Base-by-base conservation (phyloP, 2,113 vertebrate genomes). In the Tachysurus fulvidraco region DNA sequence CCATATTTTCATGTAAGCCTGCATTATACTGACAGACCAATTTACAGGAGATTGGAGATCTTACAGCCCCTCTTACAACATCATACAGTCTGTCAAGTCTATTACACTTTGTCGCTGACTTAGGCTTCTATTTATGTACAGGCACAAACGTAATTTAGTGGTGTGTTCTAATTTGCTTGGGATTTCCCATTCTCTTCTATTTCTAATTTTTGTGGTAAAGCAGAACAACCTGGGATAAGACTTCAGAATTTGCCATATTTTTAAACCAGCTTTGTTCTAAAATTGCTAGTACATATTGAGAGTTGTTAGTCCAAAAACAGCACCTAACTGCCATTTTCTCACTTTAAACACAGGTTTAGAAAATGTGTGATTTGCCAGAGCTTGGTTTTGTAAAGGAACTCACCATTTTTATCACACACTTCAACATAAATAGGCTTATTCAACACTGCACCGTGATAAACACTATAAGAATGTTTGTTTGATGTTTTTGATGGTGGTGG, bases 261-360 rank as follows among this genome's bases (percentile, higher is more conserved):
- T 55, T 4, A 57, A 78, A 30, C n/a, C 8, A 30, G 28, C 14
- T 55, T 59, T 21, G 6, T 25, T 78, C 50, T 28, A 76, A 52
- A 55, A 55, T 19, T 59, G 17, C 28, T 79, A 36, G 77, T 79
- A 54, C 77, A 57, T 79, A 79, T 13, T 59, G 52, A 79, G 77
- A 36, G 54, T 79, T 21, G 28, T 36, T 36, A 79, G n/a, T 36
- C 30, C 77, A 79, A 79, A 79, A 14, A 79, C n/a, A 78, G 13
- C 19, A 7, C 14, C 76, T 50, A n/a, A 25, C 4, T 16, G 52
- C 1, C n/a, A 55, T 79, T 79, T 77, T 54, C 23, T 52, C 13
- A 54, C 46, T 76, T 54, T 25, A 78, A 54, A 78, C 74, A 52
- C 74, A 54, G 50, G 12, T 28, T 78, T 30, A 30, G 30, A 79